Percentiles rank a stretch among this genome's conserved stretches.
Evolutionary conservation across 2,888 invertebrate genomes (phyloP).

Genomic region (Hirtodrosophila confusa): DNA sequence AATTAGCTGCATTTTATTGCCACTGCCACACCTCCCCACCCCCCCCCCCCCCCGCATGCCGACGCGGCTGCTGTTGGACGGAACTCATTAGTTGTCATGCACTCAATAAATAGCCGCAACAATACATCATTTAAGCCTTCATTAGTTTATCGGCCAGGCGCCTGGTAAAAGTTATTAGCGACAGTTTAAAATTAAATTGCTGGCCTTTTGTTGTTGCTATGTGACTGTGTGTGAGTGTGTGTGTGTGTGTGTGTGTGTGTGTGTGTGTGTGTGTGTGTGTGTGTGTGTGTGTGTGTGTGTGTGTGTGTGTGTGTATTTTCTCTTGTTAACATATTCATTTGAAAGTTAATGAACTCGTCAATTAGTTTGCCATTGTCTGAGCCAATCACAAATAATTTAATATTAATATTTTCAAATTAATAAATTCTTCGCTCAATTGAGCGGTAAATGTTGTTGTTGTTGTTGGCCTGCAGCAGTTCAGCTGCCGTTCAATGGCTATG

Average conservation of each 20-base stretch:
- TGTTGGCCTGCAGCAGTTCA: neutral
- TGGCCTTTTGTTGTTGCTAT: slow-evolving; percentile 40
- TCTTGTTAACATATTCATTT: slow-evolving; percentile 70
- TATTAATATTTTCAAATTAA: slow-evolving; percentile 47
- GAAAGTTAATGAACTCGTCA: slow-evolving; percentile 77
- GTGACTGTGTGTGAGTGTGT: slow-evolving; percentile 2
- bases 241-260: slow-evolving; percentile 15
- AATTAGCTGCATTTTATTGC: slow-evolving; percentile 77
- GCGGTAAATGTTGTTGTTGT: neutral
- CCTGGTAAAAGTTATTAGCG: slow-evolving; percentile 77
- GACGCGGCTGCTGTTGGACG: slow-evolving; percentile 8
- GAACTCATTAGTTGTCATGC: slow-evolving; percentile 59
- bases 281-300: slow-evolving; percentile 7
- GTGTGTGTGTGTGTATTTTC: slow-evolving; percentile 13
- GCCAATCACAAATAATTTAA: slow-evolving; percentile 60
- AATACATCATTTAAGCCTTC: slow-evolving; percentile 78
- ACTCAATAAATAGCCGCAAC: slow-evolving; percentile 60
- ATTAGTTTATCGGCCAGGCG: slow-evolving; percentile 72
- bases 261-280: neutral
- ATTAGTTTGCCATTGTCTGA: slow-evolving; percentile 71
- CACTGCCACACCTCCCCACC: slow-evolving; percentile 11
- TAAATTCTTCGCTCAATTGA: slow-evolving; percentile 8
- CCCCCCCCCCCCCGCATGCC: slow-evolving; percentile 14
- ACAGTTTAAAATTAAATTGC: slow-evolving; percentile 79
- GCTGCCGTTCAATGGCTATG: no score